Evolutionary conservation across 2,888 invertebrate genomes (phyloP), one percentile per base, ranked within the genome.

Genomic region (Physocephala rufipes): DNA sequence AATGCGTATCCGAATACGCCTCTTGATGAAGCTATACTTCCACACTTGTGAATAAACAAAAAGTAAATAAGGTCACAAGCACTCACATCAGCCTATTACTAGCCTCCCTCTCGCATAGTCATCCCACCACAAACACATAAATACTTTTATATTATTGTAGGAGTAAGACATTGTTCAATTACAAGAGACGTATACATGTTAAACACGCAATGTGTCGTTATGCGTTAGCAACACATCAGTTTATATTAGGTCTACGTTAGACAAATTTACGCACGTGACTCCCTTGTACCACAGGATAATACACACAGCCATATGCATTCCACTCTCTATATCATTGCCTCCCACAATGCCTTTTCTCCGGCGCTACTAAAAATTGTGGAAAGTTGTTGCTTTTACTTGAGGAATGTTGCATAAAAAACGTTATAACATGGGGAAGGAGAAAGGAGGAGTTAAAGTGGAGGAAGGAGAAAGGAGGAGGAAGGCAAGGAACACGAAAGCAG

Each of bases 201-300:
- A 16, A 15, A 15, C 58, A 58, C 58, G 58, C 58, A 13, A 58
- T 58, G 21, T 9, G 36, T 36, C 36, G 36, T 63, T 47, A 63
- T 63, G 63, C 63, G 45, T 47, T 45, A 13, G 26, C 63, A 63
- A 63, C 45, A 45, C 63, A 63, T 63, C 43, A 43, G 5, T 63
- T 63, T 47, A 45, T 24, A 63, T 63, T 63, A 9, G 24, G 15
- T 15, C 21, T 5, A 4, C 13, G 21, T 2, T 21, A 12, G 21
- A 47, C 43, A 43, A 43, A n/a, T 62, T 43, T 21, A 43, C 47
- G 63, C 63, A 63, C 63, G 63, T 43, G 45, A 45, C 47, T 9
- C 3, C 45, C 43, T 15, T 15, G 5, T 63, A 28, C 1, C 63
- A 21, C 5, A 15, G 21, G 43, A 1, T 16, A 19, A n/a, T 47